Evolutionary conservation across 2,797 vertebrate species (phyloP), one percentile per base, ranked within the genome.

Genomic region (Urocyon cinereoargenteus): DNA sequence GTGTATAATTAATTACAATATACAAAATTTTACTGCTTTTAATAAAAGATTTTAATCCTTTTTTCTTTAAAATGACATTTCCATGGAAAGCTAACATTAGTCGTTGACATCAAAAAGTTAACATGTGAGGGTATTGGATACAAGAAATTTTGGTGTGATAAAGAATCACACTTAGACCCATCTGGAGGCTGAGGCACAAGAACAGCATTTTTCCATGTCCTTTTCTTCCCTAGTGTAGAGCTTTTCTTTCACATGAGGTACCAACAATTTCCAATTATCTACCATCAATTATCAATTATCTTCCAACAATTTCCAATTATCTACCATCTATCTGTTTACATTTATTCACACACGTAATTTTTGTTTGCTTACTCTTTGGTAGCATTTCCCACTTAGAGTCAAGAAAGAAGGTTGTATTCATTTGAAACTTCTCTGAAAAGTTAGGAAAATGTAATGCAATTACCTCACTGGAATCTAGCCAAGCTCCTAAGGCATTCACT

Each of bases 391-490:
- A 62, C 26, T 91, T 84, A 62, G 7, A 91, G 40, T 82, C 3
- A 87, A 75, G 62, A 22, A 83, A 85, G 11, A 77, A 66, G 82
- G 84, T 1, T 34, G 1, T 24, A 40, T 49, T 83, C 15, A 49
- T 90, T 85, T 90, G 18, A 92, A 70, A 90, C 2, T 75, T 95
- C 7, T 81, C 3, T 81, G 31, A 96, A 89, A 95, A 93, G 64
- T 91, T 84, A 91, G 21, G 55, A 91, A 77, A 13, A 19, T 93
- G 5, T 53, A 96, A 79, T 84, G 3, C 12, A 91, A 68, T 87
- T 73, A 49, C 9, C 0, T 73, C 61, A 28, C 59, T 75, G 82
- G 68, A 96, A 93, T 34, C 21, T 57, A 93, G 49, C 36, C 55
- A 93, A 49, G 40, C 31, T 90, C 82, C 66, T 53, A 96, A 94